Conservation (phyloP, 2,113 vertebrate species). For the Mungos mungo region DNA sequence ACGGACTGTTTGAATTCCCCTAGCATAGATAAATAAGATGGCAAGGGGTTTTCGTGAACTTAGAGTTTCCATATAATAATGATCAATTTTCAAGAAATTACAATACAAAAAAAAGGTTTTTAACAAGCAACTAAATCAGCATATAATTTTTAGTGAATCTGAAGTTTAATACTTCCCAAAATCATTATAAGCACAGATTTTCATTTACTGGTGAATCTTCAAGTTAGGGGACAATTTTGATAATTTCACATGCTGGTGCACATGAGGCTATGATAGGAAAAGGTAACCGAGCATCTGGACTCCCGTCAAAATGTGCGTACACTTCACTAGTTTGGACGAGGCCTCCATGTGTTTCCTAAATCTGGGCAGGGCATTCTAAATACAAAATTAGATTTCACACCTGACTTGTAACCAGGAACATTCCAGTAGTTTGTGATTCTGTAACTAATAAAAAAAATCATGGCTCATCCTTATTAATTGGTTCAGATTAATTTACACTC, state of each 20-base stretch:
- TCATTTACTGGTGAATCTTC: neutral
- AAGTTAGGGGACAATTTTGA: neutral
- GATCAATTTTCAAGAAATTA: slow-evolving; percentile 15
- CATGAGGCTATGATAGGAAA: neutral
- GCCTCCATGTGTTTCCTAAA: neutral
- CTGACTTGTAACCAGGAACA: neutral
- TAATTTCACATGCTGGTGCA: neutral
- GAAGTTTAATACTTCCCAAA: neutral
- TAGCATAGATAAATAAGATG: neutral
- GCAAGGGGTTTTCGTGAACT: neutral
- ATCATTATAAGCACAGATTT: neutral
- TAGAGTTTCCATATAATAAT: neutral
- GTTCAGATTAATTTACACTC: neutral
- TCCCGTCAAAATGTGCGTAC: neutral
- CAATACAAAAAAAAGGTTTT: neutral
- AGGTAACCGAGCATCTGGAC: neutral
- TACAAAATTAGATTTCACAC: neutral
- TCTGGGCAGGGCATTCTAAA: neutral
- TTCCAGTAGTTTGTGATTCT: neutral
- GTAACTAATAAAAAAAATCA: neutral
- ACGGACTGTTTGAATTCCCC: neutral
- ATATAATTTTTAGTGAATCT: slow-evolving; percentile 36
- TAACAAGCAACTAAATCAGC: neutral
- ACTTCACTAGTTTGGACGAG: slow-evolving; percentile 10
- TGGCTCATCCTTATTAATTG: neutral